Conservation (phyloP, 2,797 vertebrate genomes). For the Myripristis murdjan region DNA sequence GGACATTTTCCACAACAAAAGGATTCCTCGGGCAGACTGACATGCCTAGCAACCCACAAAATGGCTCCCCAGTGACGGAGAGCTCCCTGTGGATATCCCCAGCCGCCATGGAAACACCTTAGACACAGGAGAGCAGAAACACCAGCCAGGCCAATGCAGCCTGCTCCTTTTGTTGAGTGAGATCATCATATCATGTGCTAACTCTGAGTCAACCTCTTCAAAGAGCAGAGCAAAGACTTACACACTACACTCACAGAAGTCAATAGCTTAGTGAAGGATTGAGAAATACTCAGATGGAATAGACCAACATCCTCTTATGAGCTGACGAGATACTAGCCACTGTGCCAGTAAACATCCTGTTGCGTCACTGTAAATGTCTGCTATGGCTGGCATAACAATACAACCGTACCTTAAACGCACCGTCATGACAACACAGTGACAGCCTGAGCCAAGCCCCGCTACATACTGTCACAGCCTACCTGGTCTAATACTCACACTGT, state of each 20-base stretch:
- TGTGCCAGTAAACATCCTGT: constrained; percentile 15
- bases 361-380: not conserved
- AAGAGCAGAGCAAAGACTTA: not conserved
- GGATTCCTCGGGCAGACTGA: constrained; percentile 57
- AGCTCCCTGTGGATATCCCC: constrained; percentile 44
- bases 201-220: not conserved
- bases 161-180: constrained; percentile 12
- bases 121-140: constrained; percentile 35
- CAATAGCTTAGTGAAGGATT: not conserved
- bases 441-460: not conserved
- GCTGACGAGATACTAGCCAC: not conserved
- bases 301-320: not conserved
- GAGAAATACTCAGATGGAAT: not conserved
- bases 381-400: not conserved
- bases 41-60: constrained; percentile 76
- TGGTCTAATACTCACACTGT: not conserved
- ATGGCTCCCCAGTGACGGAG: constrained; percentile 66
- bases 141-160: constrained; percentile 24
- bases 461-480: not conserved
- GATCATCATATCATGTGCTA: constrained; percentile 16
- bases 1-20: constrained; percentile 56
- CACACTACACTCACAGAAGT: not conserved
- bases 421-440: not conserved
- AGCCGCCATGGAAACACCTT: constrained; percentile 72
- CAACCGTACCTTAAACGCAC: not conserved